phyloP scores from a whole-genome alignment of 2,113 vertebrate species.

The Pycnonotus jocosus region DNA sequence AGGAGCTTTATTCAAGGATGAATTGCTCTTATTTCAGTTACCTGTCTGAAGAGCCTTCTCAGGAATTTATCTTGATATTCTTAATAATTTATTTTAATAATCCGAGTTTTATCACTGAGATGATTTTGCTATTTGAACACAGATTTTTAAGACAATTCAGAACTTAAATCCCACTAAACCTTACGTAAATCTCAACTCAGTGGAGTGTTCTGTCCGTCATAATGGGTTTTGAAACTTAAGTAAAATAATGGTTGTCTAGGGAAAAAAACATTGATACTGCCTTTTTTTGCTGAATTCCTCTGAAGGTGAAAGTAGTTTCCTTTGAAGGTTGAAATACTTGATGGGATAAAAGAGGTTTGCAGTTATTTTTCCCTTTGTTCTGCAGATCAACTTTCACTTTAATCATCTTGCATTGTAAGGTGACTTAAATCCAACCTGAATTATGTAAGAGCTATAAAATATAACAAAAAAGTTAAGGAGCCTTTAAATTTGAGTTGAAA shows the following conservation, averaged over 20 bases:
- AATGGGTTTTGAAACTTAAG: background rate
- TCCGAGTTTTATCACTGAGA: background rate
- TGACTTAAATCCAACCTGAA: background rate
- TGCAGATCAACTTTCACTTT: background rate
- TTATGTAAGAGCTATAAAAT: background rate
- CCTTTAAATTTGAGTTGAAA: background rate
- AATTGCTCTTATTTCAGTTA: background rate
- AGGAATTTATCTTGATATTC: background rate
- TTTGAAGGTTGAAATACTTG: background rate
- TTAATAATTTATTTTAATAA: background rate
- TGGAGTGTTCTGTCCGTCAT: background rate
- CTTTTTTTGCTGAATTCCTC: background rate
- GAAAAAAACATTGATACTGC: background rate
- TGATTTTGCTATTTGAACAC: background rate
- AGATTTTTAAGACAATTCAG: background rate
- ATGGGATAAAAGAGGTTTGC: background rate
- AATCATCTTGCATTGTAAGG: background rate
- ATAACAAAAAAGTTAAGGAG: background rate
- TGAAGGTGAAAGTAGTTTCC: background rate
- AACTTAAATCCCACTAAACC: background rate
- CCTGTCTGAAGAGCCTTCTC: background rate
- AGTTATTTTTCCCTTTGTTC: background rate
- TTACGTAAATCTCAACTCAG: background rate
- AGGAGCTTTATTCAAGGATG: background rate
- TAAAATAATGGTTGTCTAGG: background rate